These are phyloP conservation scores for Oophaga pumilio DNA, from an alignment of 2,113 vertebrate genomes.

Conservation along the genomic window DNA sequence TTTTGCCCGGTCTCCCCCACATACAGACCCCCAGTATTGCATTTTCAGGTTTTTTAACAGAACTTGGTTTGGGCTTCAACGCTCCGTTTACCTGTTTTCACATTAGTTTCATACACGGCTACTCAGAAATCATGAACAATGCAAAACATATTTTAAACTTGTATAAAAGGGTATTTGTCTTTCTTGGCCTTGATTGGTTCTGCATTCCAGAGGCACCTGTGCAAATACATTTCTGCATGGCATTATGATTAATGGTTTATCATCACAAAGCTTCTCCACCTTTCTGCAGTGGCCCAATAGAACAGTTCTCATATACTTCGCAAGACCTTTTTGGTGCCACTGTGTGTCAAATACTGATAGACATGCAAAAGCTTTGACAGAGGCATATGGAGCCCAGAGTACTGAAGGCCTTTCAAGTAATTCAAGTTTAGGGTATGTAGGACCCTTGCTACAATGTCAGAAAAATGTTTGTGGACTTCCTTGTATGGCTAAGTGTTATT, in stretches of 20 bases:
- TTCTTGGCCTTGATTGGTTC: conserved; percentile 30
- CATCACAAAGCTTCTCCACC: conserved; percentile 53
- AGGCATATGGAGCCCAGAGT: not conserved
- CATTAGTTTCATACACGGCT: not conserved
- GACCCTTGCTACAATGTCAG: not conserved
- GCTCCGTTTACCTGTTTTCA: conserved; percentile 16
- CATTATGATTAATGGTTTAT: conserved; percentile 54
- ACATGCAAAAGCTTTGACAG: conserved; percentile 29
- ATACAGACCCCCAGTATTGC: too few relatives aligned
- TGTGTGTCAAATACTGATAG: conserved; percentile 49
- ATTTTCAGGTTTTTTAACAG: conserved; percentile 12
- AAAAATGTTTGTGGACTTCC: not conserved
- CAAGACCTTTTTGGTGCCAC: conserved; percentile 24
- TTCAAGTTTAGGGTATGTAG: conserved; percentile 10
- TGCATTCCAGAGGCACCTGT: conserved; percentile 54
- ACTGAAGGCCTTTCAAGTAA: conserved; percentile 1
- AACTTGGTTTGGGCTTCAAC: not conserved
- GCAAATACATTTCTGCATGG: conserved; percentile 50
- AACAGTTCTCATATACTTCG: conserved; percentile 8
- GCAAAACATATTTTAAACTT: conserved; percentile 47
- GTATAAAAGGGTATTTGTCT: conserved; percentile 39
- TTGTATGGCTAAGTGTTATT: not conserved
- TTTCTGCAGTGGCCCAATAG: conserved; percentile 23
- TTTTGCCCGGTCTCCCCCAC: too few relatives aligned
- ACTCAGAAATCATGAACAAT: conserved; percentile 32